Base-by-base conservation (phyloP, 2,797 vertebrate species). In the Cynodonichthys magdalenae region DNA sequence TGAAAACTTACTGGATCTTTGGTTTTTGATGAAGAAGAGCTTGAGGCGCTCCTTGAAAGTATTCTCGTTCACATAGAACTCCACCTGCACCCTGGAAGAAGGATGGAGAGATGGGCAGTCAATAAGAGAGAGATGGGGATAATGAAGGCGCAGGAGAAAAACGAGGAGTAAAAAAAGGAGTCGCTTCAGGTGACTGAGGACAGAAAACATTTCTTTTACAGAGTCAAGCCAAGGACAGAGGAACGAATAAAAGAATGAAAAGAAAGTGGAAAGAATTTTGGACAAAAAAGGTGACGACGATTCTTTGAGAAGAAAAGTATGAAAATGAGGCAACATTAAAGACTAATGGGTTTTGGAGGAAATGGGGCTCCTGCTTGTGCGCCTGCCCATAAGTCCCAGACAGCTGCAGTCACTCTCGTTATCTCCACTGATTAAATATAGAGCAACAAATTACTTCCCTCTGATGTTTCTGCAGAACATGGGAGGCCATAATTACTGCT, bases 21-120 rank as follows among this genome's bases (percentile, higher is more conserved):
- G 94, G 93, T 95, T 95, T 93, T 95, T 95, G 91, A 95, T 95
- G 93, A 95, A 95, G 91, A 95, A 95, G 77, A 95, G 89, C 90
- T 95, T 95, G 71, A 95, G 92, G 42, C 94, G 92, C 85, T 95
- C 94, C 87, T 95, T 95, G 88, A 95, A 95, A 19, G 94, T 95
- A 87, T 95, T 95, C 83, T 95, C 94, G 57, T 95, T 95, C 85
- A 95, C 94, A 69, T 95, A 95, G 88, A 95, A 95, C 87, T 95
- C 94, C 50, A 95, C 94, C 74, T 94, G 93, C 66, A 95, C 94
- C 90, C 94, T 95, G 69, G 63, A 62, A 83, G 74, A 81, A 31
- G 53, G 50, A 86, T 10, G 62, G 59, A 81, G 71, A 84, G 59
- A 85, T 10, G 48, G 53, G 27, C 50, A 84, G 65, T 71, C 14